These are phyloP conservation scores for Pipistrellus kuhlii DNA, from an alignment of 2,797 vertebrate species.

Conservation along the genomic window DNA sequence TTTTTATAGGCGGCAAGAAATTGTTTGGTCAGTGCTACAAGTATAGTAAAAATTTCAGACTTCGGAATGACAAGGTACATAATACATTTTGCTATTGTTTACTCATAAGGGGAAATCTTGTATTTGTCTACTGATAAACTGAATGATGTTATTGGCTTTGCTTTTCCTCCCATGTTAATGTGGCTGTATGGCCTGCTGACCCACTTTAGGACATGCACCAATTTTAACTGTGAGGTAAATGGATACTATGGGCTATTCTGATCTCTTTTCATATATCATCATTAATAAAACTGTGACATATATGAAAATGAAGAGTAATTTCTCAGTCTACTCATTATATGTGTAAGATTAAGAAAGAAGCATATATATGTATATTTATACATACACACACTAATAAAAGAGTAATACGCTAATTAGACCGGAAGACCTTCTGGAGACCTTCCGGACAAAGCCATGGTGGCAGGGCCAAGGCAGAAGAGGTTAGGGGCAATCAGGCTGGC, in stretches of 20 bases:
- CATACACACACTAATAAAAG: too few species aligned
- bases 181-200: not conserved
- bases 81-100: not conserved
- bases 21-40: constrained; percentile 91
- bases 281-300: not conserved
- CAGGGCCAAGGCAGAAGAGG: too few species aligned
- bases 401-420: too few species aligned
- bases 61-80: constrained; percentile 94
- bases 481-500: too few species aligned
- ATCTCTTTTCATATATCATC: not conserved
- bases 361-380: not conserved
- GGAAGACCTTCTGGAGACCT: too few species aligned
- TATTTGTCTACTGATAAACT: not conserved
- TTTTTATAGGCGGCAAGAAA: constrained; percentile 93
- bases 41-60: constrained; percentile 93
- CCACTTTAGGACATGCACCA: not conserved
- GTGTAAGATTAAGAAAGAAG: constrained; percentile 19
- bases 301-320: constrained; percentile 1
- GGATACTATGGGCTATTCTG: not conserved
- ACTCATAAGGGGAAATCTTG: not conserved
- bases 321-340: not conserved
- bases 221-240: not conserved
- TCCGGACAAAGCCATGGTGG: too few species aligned
- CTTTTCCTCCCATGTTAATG: not conserved
- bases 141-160: not conserved